A percentile compares a stretch with the other conserved stretches of the same genome.
Conservation (phyloP, 1,140 invertebrate genomes). For the Drosophila kanapiae region DNA sequence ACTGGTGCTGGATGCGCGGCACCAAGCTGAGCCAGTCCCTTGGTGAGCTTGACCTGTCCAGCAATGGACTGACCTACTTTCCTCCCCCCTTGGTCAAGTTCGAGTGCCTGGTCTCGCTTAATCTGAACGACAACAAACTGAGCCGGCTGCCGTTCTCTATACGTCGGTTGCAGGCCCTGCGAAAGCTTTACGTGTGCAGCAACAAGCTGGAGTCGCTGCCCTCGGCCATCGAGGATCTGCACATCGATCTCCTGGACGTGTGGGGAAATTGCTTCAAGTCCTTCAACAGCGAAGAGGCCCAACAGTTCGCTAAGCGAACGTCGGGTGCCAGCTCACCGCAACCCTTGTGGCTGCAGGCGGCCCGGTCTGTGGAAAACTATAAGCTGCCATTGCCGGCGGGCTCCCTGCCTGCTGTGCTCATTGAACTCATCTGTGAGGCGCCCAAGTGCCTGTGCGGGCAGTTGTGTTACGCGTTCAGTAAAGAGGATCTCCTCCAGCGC, state of each 20-base stretch:
- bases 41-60: slow-evolving; percentile 71
- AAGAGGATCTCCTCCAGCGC: slow-evolving; percentile 49
- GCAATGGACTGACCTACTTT: slow-evolving; percentile 72
- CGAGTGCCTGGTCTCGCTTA: slow-evolving; percentile 87
- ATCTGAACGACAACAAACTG: slow-evolving; percentile 88
- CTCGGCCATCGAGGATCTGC: slow-evolving; percentile 65
- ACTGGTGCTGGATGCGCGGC: slow-evolving; percentile 89
- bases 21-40: slow-evolving; percentile 78
- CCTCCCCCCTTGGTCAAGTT: slow-evolving; percentile 83
- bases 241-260: slow-evolving; percentile 71
- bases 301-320: slow-evolving; percentile 8
- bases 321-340: slow-evolving; percentile 5
- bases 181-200: slow-evolving; percentile 84
- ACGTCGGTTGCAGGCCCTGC: slow-evolving; percentile 87
- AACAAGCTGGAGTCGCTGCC: slow-evolving; percentile 87
- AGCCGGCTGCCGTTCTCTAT: slow-evolving; percentile 87
- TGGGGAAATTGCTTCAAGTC: slow-evolving; percentile 78
- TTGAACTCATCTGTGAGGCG: slow-evolving; percentile 72
- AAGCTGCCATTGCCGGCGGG: slow-evolving; percentile 58
- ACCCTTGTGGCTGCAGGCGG: slow-evolving; percentile 69
- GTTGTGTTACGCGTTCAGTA: slow-evolving; percentile 62
- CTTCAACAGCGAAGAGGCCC: slow-evolving; percentile 53
- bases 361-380: slow-evolving; percentile 49
- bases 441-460: slow-evolving; percentile 77
- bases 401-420: slow-evolving; percentile 68